Evolutionary conservation across 2,113 vertebrate genomes (phyloP), one percentile per base, ranked within the genome.

Genomic region (Macquaria australasica): DNA sequence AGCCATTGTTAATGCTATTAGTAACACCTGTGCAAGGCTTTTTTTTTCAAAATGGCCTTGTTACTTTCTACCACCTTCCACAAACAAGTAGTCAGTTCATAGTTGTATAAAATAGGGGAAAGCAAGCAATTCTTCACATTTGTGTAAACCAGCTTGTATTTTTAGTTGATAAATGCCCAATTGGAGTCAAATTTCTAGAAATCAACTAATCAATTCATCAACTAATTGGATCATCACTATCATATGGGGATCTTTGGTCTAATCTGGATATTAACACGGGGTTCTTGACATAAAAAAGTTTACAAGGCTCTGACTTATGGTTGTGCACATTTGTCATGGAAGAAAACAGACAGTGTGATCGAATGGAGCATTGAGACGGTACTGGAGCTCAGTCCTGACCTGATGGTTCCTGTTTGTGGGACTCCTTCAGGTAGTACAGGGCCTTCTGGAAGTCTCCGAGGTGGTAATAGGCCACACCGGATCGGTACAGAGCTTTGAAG

Each of bases 401-500:
- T 97, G 98, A 96, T 0, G 98, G 98, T 83, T 99, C 97, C 92
- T 98, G 97, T 85, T 97, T 97, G 93, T 97, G 96, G 0, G 98
- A 98, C 96, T 99, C 97, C 93, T 98, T 98, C 90, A 99, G 96
- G 94, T 99, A 99, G 95, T 97, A 95, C 90, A 99, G 96, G 39
- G 98, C 98, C 95, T 99, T 99, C 94, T 98, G 96, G 88, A 97
- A 99, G 92, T 99, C 98, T 79, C 98, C 98, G 39, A 99, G 96
- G 93, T 99, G 98, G 93, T 99, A 99, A 79, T 99, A 99, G 0
- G 98, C 98, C 89, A 99, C 98, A 0, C 98, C 98, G 0, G 98
- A 99, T 39, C 98, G 96, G 92, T 99, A 99, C 77, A 99, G 96
- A 0, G 98, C 98, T 94, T 99, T 99, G 96, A 99, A 99, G 95